Conservation (phyloP, 2,113 vertebrate species). For the Ellobius talpinus region DNA sequence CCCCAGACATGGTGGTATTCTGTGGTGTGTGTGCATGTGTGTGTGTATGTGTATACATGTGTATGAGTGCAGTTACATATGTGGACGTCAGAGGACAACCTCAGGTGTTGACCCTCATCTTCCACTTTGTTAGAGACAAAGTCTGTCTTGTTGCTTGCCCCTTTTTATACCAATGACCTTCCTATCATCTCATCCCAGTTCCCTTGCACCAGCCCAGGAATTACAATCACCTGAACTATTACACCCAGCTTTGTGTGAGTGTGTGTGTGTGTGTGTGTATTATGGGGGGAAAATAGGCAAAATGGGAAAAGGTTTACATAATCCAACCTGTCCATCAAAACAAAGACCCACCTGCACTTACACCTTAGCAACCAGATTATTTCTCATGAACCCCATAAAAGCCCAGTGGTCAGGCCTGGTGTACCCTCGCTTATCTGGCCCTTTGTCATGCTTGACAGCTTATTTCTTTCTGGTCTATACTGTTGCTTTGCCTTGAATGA, state of each 20-base stretch:
- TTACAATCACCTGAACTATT: background rate
- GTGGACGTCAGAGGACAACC: background rate
- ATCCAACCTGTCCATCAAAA: background rate
- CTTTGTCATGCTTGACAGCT: background rate
- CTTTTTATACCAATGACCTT: background rate
- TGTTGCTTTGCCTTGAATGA: background rate
- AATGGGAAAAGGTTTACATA: background rate
- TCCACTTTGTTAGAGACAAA: background rate
- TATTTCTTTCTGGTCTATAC: background rate
- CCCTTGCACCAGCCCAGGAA: background rate
- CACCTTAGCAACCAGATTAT: background rate
- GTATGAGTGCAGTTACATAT: background rate
- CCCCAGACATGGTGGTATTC: background rate
- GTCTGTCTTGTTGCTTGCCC: background rate
- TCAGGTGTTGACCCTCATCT: background rate
- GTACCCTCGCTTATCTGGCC: background rate
- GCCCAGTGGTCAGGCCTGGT: background rate
- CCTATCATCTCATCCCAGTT: background rate
- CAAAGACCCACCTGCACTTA: background rate
- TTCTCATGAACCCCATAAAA: background rate
- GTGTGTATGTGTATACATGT: background rate
- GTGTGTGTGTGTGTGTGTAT: too few relatives aligned
- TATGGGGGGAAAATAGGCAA: background rate
- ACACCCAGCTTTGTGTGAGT: background rate
- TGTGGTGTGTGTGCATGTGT: background rate